Evolutionary conservation across 2,113 vertebrate genomes (phyloP).

Genomic region (Lophotis ruficrista): DNA sequence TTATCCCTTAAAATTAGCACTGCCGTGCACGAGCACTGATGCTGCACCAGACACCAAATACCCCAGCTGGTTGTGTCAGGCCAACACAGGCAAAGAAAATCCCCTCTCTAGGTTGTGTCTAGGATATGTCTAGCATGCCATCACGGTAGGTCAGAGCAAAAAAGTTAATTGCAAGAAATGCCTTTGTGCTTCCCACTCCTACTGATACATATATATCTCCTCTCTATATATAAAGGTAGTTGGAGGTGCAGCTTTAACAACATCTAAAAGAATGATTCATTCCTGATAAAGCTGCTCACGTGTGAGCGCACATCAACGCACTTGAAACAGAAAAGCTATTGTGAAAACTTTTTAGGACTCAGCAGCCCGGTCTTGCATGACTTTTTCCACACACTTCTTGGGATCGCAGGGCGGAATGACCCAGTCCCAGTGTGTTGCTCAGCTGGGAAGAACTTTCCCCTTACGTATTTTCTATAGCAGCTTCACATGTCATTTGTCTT

Average conservation of each 20-base stretch:
- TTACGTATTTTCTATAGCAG: not conserved
- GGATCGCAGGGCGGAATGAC: not conserved
- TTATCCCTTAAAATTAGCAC: not conserved
- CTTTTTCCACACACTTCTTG: not conserved
- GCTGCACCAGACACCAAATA: not conserved
- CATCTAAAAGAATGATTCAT: not conserved
- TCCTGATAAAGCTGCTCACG: not conserved
- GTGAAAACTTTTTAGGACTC: not conserved
- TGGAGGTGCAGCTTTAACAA: not conserved
- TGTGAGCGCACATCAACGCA: not conserved
- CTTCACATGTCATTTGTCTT: not conserved
- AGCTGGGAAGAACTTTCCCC: not conserved
- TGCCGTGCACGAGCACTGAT: not conserved
- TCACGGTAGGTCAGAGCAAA: not conserved
- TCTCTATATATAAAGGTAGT: not conserved
- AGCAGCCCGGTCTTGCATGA: not conserved
- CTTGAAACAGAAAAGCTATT: not conserved
- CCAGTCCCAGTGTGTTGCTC: not conserved
- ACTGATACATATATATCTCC: not conserved
- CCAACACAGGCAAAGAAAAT: not conserved
- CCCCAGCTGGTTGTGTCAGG: not conserved
- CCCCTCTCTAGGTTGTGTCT: not conserved
- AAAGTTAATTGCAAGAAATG: not conserved
- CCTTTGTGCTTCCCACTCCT: not conserved
- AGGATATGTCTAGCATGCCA: not conserved